Evolutionary conservation across 2,113 vertebrate species (phyloP), one percentile per base, ranked within the genome.

Genomic region (Antennarius striatus): DNA sequence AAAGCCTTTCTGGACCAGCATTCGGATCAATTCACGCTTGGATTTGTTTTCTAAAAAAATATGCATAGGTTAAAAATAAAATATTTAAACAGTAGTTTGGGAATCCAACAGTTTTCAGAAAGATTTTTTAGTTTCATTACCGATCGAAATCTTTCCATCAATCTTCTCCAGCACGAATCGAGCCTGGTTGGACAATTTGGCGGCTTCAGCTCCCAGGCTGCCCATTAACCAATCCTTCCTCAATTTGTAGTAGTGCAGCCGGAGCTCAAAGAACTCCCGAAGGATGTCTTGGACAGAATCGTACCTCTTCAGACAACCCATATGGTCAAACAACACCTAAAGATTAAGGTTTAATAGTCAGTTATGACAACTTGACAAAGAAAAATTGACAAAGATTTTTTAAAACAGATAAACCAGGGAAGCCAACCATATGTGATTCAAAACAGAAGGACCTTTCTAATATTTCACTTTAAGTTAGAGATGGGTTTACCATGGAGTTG

Each of bases 291-390:
- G 95, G 55, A 99, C 97, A 0, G 96, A 98, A 71, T 99, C 98
- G 5, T 99, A 99, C 68, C 98, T 95, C 92, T 99, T 99, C 55
- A 99, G 63, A 86, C 98, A 99, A 22, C 98, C 98, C 97, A 99
- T 99, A 84, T 99, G 98, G 90, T 99, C 98, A 90, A 99, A 99
- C n/a, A 99, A 92, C 89, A 99, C 98, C 98, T 99, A 59, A 36
- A 1, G 68, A 46, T 29, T 55, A 49, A 36, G 1, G 68, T 42
- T 29, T 55, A 49, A 6, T 47, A 43, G 28, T 62, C 4, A 0
- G 15, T n/a, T 52, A 17, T 4, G 2, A 4, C 3, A 17, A 2
- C 43, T 3, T 17, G 52, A 39, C 12, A 42, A 43, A 3, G 14
- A 12, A 40, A 40, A 40, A 40, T 40, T 40, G 39, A 7, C 39